Base-by-base conservation (phyloP, 2,888 invertebrate genomes). In the Drosophila histrio region DNA sequence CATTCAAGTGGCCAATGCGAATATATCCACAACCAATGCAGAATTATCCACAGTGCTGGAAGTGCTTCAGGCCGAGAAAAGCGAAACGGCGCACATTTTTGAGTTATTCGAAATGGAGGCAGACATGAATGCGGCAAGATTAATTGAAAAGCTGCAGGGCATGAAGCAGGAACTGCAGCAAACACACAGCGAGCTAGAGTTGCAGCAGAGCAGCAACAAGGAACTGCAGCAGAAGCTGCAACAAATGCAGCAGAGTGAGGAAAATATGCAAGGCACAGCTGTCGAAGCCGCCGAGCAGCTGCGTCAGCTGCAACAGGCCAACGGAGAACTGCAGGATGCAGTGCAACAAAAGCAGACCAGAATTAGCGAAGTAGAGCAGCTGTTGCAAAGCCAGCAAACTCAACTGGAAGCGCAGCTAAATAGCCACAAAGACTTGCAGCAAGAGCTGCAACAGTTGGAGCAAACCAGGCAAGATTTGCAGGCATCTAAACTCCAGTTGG, bases 71-170 rank as follows among this genome's bases (percentile, higher is more conserved):
- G 83, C 86, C 2, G 89, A 90, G 56, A 90, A 90, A 39, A 85
- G 84, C 50, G 90, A 90, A 52, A 90, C 85, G 6, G 77, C 87
- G 8, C 80, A 90, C 52, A 90, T 89, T 7, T 90, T 90, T 32
- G 90, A 90, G 71, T 70, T 90, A 0, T 90, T 90, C 36, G 90
- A 90, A 77, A 89, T 90, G 88, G 90, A 90, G 61, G 65, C 89
- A 1, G 90, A 90, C 49, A 83, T 85, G 72, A 90, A 89, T 57
- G 67, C 78, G 0, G 82, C 78, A 50, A 75, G 87, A 2, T 50
- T 90, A 17, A 56, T 83, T 3, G 87, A 88, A 54, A 88, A 84
- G 41, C 49, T 88, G 2, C 73, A 83, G 21, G 75, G 67, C 9
- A 71, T 90, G 59, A 88, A 90, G 67, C 69, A 80, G 28, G 82